phyloP scores from a whole-genome alignment of 2,888 invertebrate species.

The Yponomeuta malinellus region DNA sequence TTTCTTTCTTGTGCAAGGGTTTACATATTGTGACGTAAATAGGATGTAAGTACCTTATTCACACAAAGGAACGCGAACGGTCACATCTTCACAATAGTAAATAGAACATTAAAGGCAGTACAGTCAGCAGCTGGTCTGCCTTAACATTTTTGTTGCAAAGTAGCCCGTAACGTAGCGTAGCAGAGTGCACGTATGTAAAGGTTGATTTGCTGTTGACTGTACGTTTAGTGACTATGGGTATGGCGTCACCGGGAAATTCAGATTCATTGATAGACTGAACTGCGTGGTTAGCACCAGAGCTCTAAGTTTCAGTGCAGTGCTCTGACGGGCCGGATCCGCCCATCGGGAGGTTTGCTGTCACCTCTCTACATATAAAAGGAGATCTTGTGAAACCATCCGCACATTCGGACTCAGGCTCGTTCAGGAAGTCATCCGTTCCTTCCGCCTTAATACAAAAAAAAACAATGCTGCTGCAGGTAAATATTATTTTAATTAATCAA shows the following conservation, averaged over 20 bases:
- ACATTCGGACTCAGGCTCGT: slow-evolving; percentile 58
- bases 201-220: too few species aligned
- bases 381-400: slow-evolving; percentile 68
- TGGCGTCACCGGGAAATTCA: slow-evolving; percentile 27
- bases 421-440: slow-evolving; percentile 65
- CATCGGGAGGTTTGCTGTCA: slow-evolving; percentile 28
- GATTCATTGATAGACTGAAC: slow-evolving; percentile 59
- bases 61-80: background rate
- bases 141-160: too few species aligned
- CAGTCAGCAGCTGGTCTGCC: too few species aligned
- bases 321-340: slow-evolving; percentile 38
- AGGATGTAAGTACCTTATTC: background rate
- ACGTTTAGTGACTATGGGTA: background rate
- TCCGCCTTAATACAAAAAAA: slow-evolving; percentile 33
- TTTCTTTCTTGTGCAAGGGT: slow-evolving; percentile 1
- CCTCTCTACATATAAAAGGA: slow-evolving; percentile 63
- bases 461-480: slow-evolving; percentile 54
- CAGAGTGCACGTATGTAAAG: too few species aligned
- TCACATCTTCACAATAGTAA: background rate
- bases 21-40: background rate
- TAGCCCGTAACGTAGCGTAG: too few species aligned
- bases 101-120: slow-evolving; percentile 1
- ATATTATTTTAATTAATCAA: slow-evolving; percentile 33
- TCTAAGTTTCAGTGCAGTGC: slow-evolving; percentile 41
- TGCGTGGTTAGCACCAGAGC: slow-evolving; percentile 54